These are phyloP conservation scores for Corythornis cristatus DNA, from an alignment of 2,113 vertebrate genomes.

Conservation along the genomic window DNA sequence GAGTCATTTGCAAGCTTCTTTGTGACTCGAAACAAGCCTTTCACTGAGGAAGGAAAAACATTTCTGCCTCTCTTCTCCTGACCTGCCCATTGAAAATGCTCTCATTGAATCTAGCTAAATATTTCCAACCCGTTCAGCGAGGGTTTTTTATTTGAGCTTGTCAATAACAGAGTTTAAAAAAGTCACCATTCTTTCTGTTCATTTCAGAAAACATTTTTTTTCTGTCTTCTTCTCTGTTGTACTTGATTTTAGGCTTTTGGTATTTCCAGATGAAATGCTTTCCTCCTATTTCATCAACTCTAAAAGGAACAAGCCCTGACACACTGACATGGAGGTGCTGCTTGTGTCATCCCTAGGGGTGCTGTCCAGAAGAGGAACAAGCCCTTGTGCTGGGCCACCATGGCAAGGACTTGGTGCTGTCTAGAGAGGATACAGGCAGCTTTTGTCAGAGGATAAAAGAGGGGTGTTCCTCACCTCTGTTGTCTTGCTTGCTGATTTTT, in stretches of 20 bases:
- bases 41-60: neutral
- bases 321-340: neutral
- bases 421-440: neutral
- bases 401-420: neutral
- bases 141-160: neutral
- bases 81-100: neutral
- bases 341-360: neutral
- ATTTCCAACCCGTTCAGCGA: neutral
- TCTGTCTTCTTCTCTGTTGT: neutral
- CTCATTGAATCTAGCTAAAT: neutral
- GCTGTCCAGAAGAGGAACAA: neutral
- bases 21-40: neutral
- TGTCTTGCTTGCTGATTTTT: neutral
- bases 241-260: neutral
- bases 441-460: neutral
- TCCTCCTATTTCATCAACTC: neutral
- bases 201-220: neutral
- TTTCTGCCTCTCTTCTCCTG: neutral
- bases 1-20: neutral
- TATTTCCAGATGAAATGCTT: neutral
- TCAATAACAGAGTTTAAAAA: neutral
- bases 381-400: neutral
- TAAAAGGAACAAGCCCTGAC: neutral
- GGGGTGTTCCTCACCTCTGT: rapidly evolving
- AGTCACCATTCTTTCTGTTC: neutral